phyloP scores from a whole-genome alignment of 2,888 invertebrate species.

The Rhyacophila evoluta region DNA sequence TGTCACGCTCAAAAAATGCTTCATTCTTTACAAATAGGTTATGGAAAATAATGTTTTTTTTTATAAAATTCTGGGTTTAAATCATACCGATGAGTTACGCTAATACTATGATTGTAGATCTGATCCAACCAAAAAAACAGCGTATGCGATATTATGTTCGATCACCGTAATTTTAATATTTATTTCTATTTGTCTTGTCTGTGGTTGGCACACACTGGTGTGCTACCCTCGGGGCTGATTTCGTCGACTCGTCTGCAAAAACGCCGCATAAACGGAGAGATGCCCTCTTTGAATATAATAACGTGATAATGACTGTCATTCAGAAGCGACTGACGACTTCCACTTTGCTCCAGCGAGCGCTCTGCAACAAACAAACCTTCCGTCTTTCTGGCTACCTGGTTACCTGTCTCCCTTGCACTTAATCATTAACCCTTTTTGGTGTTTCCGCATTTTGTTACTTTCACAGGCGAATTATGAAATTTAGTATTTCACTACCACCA shows the following conservation, averaged over 20 bases:
- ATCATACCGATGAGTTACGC: no score
- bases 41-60: no score
- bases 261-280: slow-evolving; percentile 1
- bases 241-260: slow-evolving; percentile 23
- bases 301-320: slow-evolving; percentile 44
- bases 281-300: slow-evolving; percentile 33
- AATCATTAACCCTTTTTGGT: slow-evolving; percentile 25
- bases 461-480: background rate
- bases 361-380: background rate
- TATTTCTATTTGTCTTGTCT: no score
- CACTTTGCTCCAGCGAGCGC: slow-evolving; percentile 4
- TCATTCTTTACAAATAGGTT: no score
- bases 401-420: slow-evolving; percentile 13
- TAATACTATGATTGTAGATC: no score
- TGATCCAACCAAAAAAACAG: no score
- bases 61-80: no score
- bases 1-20: no score
- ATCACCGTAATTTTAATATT: no score
- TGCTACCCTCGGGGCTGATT: background rate
- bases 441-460: background rate
- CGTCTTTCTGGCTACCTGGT: background rate
- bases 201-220: background rate
- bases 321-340: slow-evolving; percentile 17
- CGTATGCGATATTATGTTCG: no score
- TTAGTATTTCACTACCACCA: no score